phyloP scores from a whole-genome alignment of 2,888 invertebrate genomes.

The Eupithecia dodoneata region DNA sequence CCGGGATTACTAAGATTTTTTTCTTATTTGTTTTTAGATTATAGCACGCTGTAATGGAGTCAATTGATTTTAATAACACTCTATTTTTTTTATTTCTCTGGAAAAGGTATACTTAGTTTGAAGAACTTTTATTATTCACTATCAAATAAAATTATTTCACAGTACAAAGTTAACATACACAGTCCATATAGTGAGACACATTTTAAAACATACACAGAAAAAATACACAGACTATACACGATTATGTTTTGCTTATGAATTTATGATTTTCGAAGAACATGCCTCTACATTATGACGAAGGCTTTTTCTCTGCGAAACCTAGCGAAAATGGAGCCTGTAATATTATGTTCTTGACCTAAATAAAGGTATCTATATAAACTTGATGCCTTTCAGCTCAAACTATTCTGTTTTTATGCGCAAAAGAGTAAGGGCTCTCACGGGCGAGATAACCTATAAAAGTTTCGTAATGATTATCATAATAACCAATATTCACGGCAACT shows the following conservation, averaged over 20 bases:
- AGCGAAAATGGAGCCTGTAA: not conserved
- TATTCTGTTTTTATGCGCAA: not conserved
- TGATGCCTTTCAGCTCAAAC: not conserved
- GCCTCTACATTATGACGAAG: not conserved
- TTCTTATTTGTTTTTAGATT: constrained; percentile 11
- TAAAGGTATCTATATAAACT: not conserved
- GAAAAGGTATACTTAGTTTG: not conserved
- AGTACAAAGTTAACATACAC: too few species aligned
- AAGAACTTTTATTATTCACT: not conserved
- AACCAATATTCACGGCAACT: not conserved
- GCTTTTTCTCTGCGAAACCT: not conserved
- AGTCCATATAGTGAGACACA: too few species aligned
- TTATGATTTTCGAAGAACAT: not conserved
- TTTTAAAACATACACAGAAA: too few species aligned
- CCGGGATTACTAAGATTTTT: constrained; percentile 24
- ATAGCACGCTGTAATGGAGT: not conserved
- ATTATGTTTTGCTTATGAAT: not conserved
- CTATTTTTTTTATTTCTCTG: not conserved
- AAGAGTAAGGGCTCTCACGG: not conserved
- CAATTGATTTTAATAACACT: not conserved
- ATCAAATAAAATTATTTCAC: too few species aligned
- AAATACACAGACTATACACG: too few species aligned
- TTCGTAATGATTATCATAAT: too few species aligned
- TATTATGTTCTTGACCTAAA: not conserved
- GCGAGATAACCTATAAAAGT: not conserved